Evolutionary conservation across 1,140 invertebrate genomes (phyloP).

Genomic region (Arctopsyche grandis): DNA sequence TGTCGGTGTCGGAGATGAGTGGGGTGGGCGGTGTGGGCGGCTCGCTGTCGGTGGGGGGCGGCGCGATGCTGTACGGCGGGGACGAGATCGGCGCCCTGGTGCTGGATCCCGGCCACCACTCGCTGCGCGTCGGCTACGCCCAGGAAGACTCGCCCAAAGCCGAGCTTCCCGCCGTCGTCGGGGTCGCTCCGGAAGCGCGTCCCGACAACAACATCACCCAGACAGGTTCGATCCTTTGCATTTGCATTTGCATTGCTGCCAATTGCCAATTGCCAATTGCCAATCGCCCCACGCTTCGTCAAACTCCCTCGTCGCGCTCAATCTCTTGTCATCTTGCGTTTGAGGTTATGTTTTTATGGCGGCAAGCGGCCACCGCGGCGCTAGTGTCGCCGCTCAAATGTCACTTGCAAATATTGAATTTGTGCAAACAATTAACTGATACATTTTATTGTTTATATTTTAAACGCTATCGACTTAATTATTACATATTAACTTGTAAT

Average conservation of each 20-base stretch:
- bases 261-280: no score
- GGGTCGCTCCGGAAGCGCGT: constrained; percentile 73
- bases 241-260: no score
- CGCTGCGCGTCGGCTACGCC: constrained; percentile 85
- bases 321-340: neutral
- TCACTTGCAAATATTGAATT: neutral
- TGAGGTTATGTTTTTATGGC: constrained; percentile 18
- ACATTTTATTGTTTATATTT: no score
- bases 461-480: no score
- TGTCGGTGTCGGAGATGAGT: neutral
- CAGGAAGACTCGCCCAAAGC: constrained; percentile 94
- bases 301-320: neutral
- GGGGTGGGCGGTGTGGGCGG: neutral
- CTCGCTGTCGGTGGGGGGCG: constrained; percentile 48
- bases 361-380: neutral
- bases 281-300: no score
- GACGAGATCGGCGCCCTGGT: constrained; percentile 99
- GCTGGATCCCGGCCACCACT: constrained; percentile 93
- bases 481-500: no score
- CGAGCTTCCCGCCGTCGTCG: constrained; percentile 88
- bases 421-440: no score
- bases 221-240: no score
- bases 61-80: constrained; percentile 83
- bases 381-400: neutral
- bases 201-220: constrained; percentile 69